Conservation (phyloP, 2,888 invertebrate species). For the Tanytarsus gracilentus region DNA sequence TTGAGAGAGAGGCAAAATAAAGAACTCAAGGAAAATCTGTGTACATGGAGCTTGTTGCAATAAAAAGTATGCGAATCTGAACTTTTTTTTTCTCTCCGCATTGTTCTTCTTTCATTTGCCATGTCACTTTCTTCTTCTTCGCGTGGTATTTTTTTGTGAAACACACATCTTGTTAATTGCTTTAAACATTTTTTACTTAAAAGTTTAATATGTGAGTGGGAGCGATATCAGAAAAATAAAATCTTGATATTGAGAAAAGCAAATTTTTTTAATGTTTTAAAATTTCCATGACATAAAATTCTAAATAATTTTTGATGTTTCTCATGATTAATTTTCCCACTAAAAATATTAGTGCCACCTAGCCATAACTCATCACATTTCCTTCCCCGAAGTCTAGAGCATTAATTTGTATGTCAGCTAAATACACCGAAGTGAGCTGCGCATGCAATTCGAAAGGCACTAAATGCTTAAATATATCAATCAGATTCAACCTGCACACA, state of each 20-base stretch:
- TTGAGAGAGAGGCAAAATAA: not conserved
- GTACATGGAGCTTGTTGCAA: not conserved
- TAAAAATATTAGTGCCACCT: too few relatives aligned
- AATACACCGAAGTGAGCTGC: not conserved
- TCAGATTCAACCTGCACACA: conserved; percentile 12
- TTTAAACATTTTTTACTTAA: not conserved
- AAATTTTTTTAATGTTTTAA: too few relatives aligned
- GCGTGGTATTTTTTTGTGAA: too few relatives aligned
- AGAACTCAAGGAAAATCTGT: not conserved
- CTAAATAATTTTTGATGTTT: too few relatives aligned
- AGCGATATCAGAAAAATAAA: too few relatives aligned
- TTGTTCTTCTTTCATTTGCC: not conserved
- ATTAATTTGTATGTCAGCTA: too few relatives aligned
- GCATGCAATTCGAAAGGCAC: conserved; percentile 1
- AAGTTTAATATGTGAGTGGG: not conserved
- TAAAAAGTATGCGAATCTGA: not conserved
- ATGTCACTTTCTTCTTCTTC: not conserved
- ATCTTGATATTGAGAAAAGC: too few relatives aligned
- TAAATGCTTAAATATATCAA: conserved; percentile 24
- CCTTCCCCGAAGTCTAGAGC: too few relatives aligned
- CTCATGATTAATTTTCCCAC: too few relatives aligned
- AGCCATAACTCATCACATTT: too few relatives aligned
- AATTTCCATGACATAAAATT: not conserved
- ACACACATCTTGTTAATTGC: conserved; percentile 1
- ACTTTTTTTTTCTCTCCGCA: not conserved